Conservation (phyloP, 2,888 invertebrate species). For the Erebia aethiops region DNA sequence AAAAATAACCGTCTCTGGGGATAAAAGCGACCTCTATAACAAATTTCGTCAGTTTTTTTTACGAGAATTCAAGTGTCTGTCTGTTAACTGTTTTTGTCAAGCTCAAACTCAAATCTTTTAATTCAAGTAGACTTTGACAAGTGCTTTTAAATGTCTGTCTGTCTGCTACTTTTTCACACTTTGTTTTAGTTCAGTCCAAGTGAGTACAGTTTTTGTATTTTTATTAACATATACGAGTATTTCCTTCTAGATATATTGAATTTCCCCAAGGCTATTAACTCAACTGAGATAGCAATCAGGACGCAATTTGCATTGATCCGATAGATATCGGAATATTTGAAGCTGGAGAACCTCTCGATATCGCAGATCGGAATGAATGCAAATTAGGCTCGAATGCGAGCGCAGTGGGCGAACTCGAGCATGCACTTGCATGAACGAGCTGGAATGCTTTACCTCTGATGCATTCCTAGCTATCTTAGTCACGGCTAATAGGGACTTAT, state of each 20-base stretch:
- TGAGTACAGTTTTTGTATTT: not conserved
- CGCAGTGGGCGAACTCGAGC: constrained; percentile 37
- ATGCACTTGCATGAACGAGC: constrained; percentile 39
- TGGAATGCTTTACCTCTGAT: constrained; percentile 21
- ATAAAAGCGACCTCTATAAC: no score
- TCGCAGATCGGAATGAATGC: constrained; percentile 38
- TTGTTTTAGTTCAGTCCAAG: not conserved
- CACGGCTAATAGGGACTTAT: not conserved
- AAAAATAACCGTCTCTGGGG: no score
- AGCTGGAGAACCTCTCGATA: constrained; percentile 37
- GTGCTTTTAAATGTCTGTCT: no score
- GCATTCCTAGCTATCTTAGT: not conserved
- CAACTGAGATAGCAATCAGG: constrained; percentile 29
- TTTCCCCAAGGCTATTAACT: constrained; percentile 17
- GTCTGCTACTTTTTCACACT: no score
- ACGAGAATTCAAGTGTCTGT: no score
- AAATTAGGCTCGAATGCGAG: constrained; percentile 41
- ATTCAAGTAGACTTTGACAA: no score
- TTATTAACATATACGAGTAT: not conserved
- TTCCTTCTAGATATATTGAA: not conserved
- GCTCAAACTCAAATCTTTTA: no score
- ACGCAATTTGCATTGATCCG: constrained; percentile 33
- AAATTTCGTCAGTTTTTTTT: no score
- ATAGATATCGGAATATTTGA: constrained; percentile 31
- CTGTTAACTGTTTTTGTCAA: no score